A percentile compares a stretch with the other conserved stretches of the same genome.
Evolutionary conservation across 2,113 vertebrate species (phyloP).

Genomic region (Campylomormyrus tamandua): DNA sequence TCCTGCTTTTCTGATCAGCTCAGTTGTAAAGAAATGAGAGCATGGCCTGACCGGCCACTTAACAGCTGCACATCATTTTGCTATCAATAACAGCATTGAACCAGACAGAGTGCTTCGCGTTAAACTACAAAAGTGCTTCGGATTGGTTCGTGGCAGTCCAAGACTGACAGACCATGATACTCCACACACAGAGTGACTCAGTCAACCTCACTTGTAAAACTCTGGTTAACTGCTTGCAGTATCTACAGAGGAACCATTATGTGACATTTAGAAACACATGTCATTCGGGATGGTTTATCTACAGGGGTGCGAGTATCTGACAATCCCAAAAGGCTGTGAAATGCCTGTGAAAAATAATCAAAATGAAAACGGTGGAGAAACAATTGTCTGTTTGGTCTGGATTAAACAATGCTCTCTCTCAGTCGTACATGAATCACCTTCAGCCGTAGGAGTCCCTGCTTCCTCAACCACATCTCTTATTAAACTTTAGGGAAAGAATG

Average conservation of each 20-base stretch:
- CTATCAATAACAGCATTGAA: background rate
- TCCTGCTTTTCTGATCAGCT: background rate
- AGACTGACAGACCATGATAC: background rate
- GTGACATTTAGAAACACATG: background rate
- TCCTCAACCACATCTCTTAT: background rate
- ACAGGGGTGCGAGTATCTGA: background rate
- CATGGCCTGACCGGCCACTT: background rate
- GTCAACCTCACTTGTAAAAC: background rate
- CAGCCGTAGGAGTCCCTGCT: background rate
- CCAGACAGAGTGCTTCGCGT: background rate
- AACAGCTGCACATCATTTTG: background rate
- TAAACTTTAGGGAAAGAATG: background rate
- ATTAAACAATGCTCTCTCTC: background rate
- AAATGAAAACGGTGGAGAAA: background rate
- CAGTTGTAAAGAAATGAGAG: background rate
- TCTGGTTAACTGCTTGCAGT: background rate
- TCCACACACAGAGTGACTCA: background rate
- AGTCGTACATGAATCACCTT: background rate
- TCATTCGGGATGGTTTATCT: background rate
- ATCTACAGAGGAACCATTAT: background rate
- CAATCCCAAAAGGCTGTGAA: slow-evolving; percentile 1
- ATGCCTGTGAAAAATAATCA: slow-evolving; percentile 1
- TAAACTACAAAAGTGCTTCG: background rate
- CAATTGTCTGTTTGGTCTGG: background rate
- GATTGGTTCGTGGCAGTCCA: background rate